phyloP scores from a whole-genome alignment of 64 coral and sea anemone species.

The Astreopora myriophthalma region DNA sequence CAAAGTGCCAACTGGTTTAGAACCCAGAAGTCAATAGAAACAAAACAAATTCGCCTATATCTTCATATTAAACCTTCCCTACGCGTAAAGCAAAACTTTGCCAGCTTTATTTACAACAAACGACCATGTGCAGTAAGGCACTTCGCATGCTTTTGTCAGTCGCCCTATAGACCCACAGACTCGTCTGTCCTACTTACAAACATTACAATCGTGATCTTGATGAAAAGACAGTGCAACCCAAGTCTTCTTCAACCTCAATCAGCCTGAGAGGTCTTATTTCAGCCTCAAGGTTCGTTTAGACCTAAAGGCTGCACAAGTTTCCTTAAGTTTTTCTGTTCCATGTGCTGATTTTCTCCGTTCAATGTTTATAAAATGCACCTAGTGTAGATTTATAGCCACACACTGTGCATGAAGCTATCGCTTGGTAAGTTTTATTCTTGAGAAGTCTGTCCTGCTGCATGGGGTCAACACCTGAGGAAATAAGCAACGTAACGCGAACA shows the following conservation, averaged over 20 bases:
- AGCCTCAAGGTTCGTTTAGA: not conserved
- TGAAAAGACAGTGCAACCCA: not conserved
- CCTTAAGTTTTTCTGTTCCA: not conserved
- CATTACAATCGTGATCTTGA: not conserved
- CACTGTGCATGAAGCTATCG: slow-evolving; percentile 1
- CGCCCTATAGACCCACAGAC: too few relatives aligned
- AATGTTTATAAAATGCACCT: not conserved
- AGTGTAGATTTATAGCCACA: not conserved
- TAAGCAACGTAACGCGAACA: not conserved
- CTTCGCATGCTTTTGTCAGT: too few relatives aligned
- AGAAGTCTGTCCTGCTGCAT: not conserved
- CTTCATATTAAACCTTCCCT: not conserved
- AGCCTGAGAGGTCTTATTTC: not conserved
- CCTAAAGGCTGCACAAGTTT: not conserved
- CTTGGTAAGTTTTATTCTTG: not conserved
- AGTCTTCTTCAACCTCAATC: slow-evolving; percentile 4
- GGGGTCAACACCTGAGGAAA: not conserved
- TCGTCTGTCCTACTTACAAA: slow-evolving; percentile 26
- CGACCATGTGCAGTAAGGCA: not conserved
- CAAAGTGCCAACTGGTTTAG: not conserved
- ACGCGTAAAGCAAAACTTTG: not conserved
- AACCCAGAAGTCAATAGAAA: not conserved
- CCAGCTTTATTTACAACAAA: not conserved
- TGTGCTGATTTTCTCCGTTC: not conserved
- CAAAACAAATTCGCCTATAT: not conserved